Conservation (phyloP, 2,797 vertebrate genomes). For the Arnoldichthys spilopterus region DNA sequence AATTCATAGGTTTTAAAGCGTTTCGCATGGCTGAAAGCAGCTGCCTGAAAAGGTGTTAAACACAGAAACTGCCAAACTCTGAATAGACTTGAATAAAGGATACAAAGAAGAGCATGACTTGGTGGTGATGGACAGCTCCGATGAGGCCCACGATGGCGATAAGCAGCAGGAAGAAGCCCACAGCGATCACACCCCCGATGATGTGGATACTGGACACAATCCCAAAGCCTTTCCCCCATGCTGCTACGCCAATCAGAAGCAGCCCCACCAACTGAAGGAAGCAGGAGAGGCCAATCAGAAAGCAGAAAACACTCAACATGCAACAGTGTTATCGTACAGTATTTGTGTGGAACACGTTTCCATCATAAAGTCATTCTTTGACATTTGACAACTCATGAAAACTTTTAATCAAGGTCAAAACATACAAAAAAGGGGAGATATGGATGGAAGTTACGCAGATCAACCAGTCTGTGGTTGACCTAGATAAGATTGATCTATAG, state of each 20-base stretch:
- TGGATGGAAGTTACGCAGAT: too few species aligned
- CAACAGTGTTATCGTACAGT: too few species aligned
- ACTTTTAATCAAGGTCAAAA: too few species aligned
- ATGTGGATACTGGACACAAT: constrained; percentile 92
- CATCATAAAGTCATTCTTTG: too few species aligned
- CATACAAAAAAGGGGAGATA: too few species aligned
- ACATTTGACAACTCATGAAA: too few species aligned
- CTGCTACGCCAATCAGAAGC: constrained; percentile 90
- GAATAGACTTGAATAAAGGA: constrained; percentile 75
- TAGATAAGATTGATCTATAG: too few species aligned
- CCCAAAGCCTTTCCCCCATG: constrained; percentile 91
- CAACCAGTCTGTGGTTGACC: too few species aligned
- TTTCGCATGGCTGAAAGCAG: not conserved
- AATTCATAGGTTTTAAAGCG: not conserved
- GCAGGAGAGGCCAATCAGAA: constrained; percentile 50
- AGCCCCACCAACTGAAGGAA: constrained; percentile 87
- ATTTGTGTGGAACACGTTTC: too few species aligned
- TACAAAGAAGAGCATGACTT: constrained; percentile 97
- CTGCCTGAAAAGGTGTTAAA: not conserved
- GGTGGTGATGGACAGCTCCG: constrained; percentile 90
- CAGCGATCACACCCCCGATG: constrained; percentile 92
- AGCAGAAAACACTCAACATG: not conserved
- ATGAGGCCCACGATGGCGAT: constrained; percentile 91
- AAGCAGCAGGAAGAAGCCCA: constrained; percentile 91
- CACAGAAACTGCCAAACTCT: not conserved